Conservation (phyloP, 2,888 invertebrate species). For the Volucella inanis region DNA sequence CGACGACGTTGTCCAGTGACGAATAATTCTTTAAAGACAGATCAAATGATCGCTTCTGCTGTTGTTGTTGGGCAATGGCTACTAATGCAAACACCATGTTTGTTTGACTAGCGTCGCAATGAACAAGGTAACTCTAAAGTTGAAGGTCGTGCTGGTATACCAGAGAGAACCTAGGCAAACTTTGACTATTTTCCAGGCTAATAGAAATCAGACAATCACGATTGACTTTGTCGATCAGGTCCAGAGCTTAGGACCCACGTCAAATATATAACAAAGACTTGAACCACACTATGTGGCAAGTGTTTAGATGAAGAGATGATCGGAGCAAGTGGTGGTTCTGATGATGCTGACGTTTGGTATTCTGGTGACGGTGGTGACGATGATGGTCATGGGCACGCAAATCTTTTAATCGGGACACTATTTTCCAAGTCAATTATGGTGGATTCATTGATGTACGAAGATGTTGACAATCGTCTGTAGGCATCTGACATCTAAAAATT, state of each 20-base stretch:
- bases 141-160: slow-evolving; percentile 64
- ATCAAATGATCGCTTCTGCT: slow-evolving; percentile 8
- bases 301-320: slow-evolving; percentile 40
- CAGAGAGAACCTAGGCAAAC: slow-evolving; percentile 14
- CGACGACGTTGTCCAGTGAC: slow-evolving; percentile 64
- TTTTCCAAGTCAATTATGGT: slow-evolving; percentile 54
- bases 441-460: slow-evolving; percentile 20
- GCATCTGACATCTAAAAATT: slow-evolving; percentile 34
- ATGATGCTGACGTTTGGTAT: too few species aligned
- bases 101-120: slow-evolving; percentile 43
- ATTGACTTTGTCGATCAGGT: too few species aligned
- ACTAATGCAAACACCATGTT: slow-evolving; percentile 65
- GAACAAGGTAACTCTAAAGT: slow-evolving; percentile 59
- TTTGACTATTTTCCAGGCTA: slow-evolving; percentile 39
- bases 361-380: not conserved
- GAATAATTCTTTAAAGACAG: slow-evolving; percentile 44
- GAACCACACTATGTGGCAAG: slow-evolving; percentile 33
- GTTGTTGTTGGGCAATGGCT: slow-evolving; percentile 23
- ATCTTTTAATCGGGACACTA: slow-evolving; percentile 40
- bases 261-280: slow-evolving; percentile 41
- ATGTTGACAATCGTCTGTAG: slow-evolving; percentile 50
- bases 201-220: slow-evolving; percentile 47
- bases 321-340: not conserved
- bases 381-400: slow-evolving; percentile 12
- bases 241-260: slow-evolving; percentile 8